Evolutionary conservation across 2,113 vertebrate species (phyloP), one percentile per base, ranked within the genome.

Genomic region (Columbina picui): DNA sequence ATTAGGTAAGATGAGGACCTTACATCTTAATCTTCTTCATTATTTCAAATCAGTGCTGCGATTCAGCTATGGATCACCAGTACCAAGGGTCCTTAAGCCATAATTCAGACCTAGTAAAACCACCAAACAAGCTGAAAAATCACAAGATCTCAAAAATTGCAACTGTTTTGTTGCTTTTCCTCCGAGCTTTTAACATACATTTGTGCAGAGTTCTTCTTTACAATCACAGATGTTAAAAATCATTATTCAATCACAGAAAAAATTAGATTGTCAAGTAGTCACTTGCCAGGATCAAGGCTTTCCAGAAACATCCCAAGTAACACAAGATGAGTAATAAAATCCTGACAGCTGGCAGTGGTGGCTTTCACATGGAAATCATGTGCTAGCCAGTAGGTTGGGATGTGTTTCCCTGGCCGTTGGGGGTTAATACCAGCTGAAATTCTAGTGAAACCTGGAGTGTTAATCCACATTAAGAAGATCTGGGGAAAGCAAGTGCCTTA

Each of bases 401-500:
- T 87, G 47, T 16, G 30, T 94, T 88, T 90, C 23, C 36, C 41
- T 95, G 55, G 52, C 14, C 30, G 22, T 0, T 70, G 39, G 43
- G 67, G n/a, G 47, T 93, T 96, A 93, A 95, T 70, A 81, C 10
- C 13, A 86, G n/a, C 52, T 88, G 76, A 86, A 94, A 88, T 77
- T 71, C 64, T 70, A 78, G 55, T 63, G 90, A 94, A 94, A 93
- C 75, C 82, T 80, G 64, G 32, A 71, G 90, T 67, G 79, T 84
- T 95, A 96, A 90, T 93, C 79, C 49, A 77, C 25, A 39, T 83
- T 92, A 92, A 88, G 78, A 67, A 90, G 82, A 88, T 90, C 63
- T 86, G 64, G n/a, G 50, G 38, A 80, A 89, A 96, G 25, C 63
- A 88, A 93, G 52, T 1, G 6, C 60, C 64, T 88, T 90, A 90